Base-by-base conservation (phyloP, 2,888 invertebrate species). In the Hoplodrina blanda region DNA sequence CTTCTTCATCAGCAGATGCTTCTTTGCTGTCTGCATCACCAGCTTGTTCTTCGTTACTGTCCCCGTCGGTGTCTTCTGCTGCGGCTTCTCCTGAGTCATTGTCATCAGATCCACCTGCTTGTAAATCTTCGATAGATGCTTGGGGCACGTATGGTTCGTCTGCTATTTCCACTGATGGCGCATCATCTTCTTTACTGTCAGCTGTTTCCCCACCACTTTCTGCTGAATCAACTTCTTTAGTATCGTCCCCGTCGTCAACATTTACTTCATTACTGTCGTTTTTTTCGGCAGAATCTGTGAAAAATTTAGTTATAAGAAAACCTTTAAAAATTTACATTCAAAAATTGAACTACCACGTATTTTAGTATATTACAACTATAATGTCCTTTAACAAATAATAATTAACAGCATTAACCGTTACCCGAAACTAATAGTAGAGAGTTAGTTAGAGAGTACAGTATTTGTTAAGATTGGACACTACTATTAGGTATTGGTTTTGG, bases 181-280 rank as follows among this genome's bases (percentile, higher is more conserved):
- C 85, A 65, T 93, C 93, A 62, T 92, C 91, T 82, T 93, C 94
- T 74, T 87, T 85, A 78, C 91, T 92, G 55, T 90, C 90, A 63
- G 85, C 83, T 69, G 86, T 88, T 76, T 89, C 89, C 37, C 86
- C 93, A 64, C 90, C 92, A 79, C 91, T 93, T 90, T 95, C 95
- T 80, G 86, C 89, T 86, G 95, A 94, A 88, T 88, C 91, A 74
- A 85, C 90, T 90, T 95, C 94, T 89, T 91, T 94, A 90, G 94
- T 92, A 87, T 94, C 93, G 87, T 93, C 76, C 59, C 73, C 78
- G 52, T 81, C 92, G 84, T 93, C 93, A 86, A 95, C 89, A 87
- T 92, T 94, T 87, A 92, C 91, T 93, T 96, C 96, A 93, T 92
- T 93, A 91, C 96, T 96, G 85, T 95, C 95, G 92, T 93, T 93